Evolutionary conservation across 2,113 vertebrate species (phyloP).

Genomic region (Fulmarus glacialis): DNA sequence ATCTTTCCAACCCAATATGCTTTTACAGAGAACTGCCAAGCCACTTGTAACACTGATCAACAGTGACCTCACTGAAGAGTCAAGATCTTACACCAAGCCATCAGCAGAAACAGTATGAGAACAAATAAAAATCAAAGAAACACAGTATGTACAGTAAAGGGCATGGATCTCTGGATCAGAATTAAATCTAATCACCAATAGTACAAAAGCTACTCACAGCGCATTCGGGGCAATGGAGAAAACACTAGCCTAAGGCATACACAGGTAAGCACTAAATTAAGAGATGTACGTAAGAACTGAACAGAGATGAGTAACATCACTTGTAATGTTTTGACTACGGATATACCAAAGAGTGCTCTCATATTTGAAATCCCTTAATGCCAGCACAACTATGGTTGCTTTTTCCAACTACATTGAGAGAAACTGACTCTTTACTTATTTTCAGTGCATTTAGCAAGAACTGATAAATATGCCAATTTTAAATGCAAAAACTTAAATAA

Average conservation of each 20-base stretch:
- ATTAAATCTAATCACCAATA: constrained; percentile 77
- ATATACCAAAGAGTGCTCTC: constrained; percentile 63
- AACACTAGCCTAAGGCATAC: constrained; percentile 75
- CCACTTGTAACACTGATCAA: constrained; percentile 85
- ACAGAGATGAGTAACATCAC: constrained; percentile 66
- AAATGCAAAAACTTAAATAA: constrained; percentile 66
- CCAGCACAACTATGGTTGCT: constrained; percentile 39
- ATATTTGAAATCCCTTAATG: constrained; percentile 37
- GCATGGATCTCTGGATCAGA: constrained; percentile 71
- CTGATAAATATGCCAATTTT: constrained; percentile 69
- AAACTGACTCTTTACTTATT: constrained; percentile 70
- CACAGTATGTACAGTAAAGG: constrained; percentile 80
- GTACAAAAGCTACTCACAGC: constrained; percentile 84
- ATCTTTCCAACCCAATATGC: constrained; percentile 81
- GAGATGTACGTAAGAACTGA: constrained; percentile 71
- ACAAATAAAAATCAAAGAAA: constrained; percentile 78
- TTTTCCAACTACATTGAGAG: constrained; percentile 51
- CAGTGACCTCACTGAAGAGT: constrained; percentile 83
- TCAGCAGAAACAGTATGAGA: constrained; percentile 84
- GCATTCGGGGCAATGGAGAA: constrained; percentile 73
- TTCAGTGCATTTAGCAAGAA: constrained; percentile 72
- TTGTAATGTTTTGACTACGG: constrained; percentile 62
- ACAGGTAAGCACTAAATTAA: constrained; percentile 74
- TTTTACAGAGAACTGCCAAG: constrained; percentile 84
- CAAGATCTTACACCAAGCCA: constrained; percentile 82